phyloP scores from a whole-genome alignment of 2,888 invertebrate species.

The Caenorhabditis angaria region DNA sequence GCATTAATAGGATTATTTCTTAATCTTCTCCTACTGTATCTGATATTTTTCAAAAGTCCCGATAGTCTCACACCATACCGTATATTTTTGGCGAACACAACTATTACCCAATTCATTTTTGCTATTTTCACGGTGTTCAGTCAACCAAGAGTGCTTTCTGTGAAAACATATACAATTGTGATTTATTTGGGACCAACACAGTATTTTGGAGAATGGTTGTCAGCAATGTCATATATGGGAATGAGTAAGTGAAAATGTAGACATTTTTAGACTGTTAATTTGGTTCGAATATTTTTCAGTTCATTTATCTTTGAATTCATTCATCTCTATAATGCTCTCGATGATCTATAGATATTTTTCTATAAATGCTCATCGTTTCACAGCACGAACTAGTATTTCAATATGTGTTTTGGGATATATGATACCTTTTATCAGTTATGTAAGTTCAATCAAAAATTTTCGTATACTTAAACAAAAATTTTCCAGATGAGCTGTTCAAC shows the following conservation, averaged over 20 bases:
- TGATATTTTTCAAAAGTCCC: constrained; percentile 32
- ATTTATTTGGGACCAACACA: constrained; percentile 36
- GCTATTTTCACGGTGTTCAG: constrained; percentile 16
- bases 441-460: background rate
- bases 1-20: constrained; percentile 19
- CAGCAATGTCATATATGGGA: constrained; percentile 38
- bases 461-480: too few relatives aligned
- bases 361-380: constrained; percentile 18
- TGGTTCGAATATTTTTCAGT: background rate
- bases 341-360: constrained; percentile 41
- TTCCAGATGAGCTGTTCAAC: constrained; percentile 17
- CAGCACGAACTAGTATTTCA: constrained; percentile 13
- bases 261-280: background rate
- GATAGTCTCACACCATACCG: constrained; percentile 29
- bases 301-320: constrained; percentile 6
- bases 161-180: constrained; percentile 23
- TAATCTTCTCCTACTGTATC: constrained; percentile 21
- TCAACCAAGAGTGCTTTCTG: constrained; percentile 34
- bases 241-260: constrained; percentile 13
- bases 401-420: constrained; percentile 28
- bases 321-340: constrained; percentile 36
- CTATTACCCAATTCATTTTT: constrained; percentile 28
- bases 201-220: constrained; percentile 31
- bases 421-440: constrained; percentile 11
- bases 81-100: constrained; percentile 37